Evolutionary conservation across 1,140 invertebrate species (phyloP).

Genomic region (Heterodera carotae): DNA sequence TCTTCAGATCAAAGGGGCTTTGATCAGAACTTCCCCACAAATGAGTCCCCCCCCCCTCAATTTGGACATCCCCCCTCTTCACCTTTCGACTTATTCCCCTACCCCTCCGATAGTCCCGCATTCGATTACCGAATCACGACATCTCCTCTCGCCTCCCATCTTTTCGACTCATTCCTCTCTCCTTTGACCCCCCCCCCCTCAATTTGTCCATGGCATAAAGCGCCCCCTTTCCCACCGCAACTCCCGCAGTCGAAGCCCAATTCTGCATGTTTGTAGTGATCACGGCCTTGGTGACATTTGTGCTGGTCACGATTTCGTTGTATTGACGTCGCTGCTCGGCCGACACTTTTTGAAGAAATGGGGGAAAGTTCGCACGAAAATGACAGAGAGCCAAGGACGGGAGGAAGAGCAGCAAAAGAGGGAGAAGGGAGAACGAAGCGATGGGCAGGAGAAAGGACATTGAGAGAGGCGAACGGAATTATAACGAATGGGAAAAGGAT

Average conservation of each 20-base stretch:
- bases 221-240: conserved; percentile 8
- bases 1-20: neutral
- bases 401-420: neutral
- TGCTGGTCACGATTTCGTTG: conserved; percentile 9
- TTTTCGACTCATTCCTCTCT: no score
- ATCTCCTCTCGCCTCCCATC: no score
- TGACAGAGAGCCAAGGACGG: neutral
- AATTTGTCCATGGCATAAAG: neutral
- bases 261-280: conserved; percentile 2
- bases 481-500: neutral
- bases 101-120: conserved; percentile 1
- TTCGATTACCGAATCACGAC: no score
- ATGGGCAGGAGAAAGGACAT: neutral
- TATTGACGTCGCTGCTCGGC: neutral
- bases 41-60: neutral
- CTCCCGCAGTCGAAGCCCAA: conserved; percentile 12
- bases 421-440: neutral
- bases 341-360: conserved; percentile 12
- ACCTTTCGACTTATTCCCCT: no score
- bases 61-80: neutral
- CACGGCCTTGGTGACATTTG: conserved; percentile 5
- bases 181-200: neutral
- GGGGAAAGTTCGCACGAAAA: neutral
- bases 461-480: neutral
- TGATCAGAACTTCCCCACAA: no score